phyloP scores from a whole-genome alignment of 2,797 vertebrate genomes.

The Neosilurus mollespiculum region DNA sequence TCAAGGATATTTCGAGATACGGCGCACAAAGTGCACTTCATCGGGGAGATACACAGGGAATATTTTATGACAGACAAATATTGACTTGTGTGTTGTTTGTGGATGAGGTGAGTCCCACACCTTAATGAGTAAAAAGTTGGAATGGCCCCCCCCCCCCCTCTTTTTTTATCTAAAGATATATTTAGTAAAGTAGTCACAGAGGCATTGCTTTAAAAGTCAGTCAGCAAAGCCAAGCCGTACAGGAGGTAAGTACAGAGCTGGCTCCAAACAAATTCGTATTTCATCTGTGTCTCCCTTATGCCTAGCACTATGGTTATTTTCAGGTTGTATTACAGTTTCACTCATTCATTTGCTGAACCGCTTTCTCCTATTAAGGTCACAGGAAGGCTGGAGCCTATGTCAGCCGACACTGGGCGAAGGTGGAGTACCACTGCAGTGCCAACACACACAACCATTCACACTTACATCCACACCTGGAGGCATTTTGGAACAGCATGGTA shows the following conservation, averaged over 20 bases:
- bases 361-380: too few relatives aligned
- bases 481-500: too few relatives aligned
- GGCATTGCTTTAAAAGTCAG: constrained; percentile 1
- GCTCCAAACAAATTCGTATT: constrained; percentile 10
- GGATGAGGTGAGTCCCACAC: constrained; percentile 10
- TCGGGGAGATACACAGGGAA: constrained; percentile 10
- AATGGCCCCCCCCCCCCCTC: too few relatives aligned
- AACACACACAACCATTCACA: too few relatives aligned
- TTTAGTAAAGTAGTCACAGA: constrained; percentile 6
- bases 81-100: constrained; percentile 7
- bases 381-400: too few relatives aligned
- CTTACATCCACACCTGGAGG: too few relatives aligned
- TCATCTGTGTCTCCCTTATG: background rate
- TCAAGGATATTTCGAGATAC: constrained; percentile 15
- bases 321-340: background rate
- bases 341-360: too few relatives aligned
- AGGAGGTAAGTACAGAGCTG: background rate
- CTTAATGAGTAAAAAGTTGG: background rate
- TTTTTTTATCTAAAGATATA: background rate
- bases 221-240: background rate
- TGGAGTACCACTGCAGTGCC: too few relatives aligned
- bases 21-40: constrained; percentile 38
- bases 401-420: too few relatives aligned
- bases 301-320: constrained; percentile 7
- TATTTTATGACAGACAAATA: constrained; percentile 22